Base-by-base conservation (phyloP, 1,140 invertebrate genomes). In the Trachymyrmex cornetzi region DNA sequence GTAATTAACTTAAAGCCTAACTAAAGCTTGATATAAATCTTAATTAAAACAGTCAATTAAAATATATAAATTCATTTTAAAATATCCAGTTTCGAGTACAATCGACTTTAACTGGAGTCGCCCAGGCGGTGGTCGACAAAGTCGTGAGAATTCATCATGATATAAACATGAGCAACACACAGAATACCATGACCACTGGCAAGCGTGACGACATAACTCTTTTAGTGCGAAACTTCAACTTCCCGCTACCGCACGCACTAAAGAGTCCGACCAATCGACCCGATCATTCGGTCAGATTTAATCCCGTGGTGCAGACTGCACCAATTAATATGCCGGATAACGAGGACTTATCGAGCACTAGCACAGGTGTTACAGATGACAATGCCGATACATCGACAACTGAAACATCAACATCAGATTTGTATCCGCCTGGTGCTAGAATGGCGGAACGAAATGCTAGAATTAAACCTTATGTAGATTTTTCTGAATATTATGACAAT, bases 101-200 rank as follows among this genome's bases (percentile, higher is more conserved):
- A 92, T 96, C 97, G 0, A 98, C 98, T 6, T 95, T 99, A 74
- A 97, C 96, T 48, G 97, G 97, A 34, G 98, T 99, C 53, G 98
- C 98, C 53, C 98, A 99, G 95, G 97, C 98, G 3, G 98, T 98
- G 0, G 97, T 99, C 0, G 97, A 99, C 92, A 98, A 98, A 95
- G 97, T 98, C 11, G 98, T 98, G 6, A 95, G 98, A 69, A 97
- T 98, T 77, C 98, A 99, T 93, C 97, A 98, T 86, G 97, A 98
- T 77, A 96, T 97, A 77, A 98, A 97, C 91, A 97, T 98, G 95
- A 97, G 96, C 77, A 96, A 96, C 77, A 96, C 95, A 9, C 87
- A 96, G 77, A 95, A 93, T 61, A 95, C 94, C 6, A 93, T 95
- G 92, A 95, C 95, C 6, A 92, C 91, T 59, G 94, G 95, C 24